Percentiles rank a stretch among this genome's conserved stretches.
phyloP scores from a whole-genome alignment of 2,797 vertebrate species.

The Melanotaenia parkinsoni region DNA sequence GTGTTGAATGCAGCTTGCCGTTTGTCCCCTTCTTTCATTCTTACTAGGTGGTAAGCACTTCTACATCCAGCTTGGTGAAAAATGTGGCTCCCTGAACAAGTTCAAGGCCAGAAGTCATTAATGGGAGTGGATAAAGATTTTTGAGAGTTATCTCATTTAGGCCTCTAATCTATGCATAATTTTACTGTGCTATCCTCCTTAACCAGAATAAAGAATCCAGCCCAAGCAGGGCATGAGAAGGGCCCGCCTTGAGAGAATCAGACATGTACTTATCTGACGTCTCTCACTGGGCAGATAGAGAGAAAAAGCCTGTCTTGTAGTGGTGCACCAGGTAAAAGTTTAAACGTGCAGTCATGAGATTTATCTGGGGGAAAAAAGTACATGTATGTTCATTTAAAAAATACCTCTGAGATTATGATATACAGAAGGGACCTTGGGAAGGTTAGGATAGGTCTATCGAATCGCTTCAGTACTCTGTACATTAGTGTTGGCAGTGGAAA shows the following conservation, averaged over 20 bases:
- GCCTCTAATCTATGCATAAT: background rate
- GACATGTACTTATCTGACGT: no score
- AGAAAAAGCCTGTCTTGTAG: background rate
- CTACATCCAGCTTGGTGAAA: background rate
- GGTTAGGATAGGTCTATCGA: background rate
- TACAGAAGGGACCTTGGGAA: background rate
- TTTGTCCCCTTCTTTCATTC: background rate
- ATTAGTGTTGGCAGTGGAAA: background rate
- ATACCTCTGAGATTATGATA: background rate
- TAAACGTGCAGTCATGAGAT: background rate
- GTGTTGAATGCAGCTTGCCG: background rate
- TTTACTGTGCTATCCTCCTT: background rate
- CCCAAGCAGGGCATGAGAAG: background rate
- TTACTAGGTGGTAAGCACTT: background rate
- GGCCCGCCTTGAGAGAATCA: background rate
- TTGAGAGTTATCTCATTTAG: background rate
- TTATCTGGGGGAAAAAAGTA: background rate
- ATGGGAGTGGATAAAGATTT: background rate
- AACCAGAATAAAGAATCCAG: background rate
- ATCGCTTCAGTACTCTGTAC: background rate
- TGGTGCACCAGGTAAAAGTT: background rate
- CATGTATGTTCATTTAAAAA: background rate
- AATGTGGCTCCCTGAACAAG: background rate
- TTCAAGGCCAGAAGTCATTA: background rate
- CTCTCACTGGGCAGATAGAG: background rate